These are phyloP conservation scores for Himalopsyche anomala DNA, from an alignment of 2,888 invertebrate species.

Conservation along the genomic window DNA sequence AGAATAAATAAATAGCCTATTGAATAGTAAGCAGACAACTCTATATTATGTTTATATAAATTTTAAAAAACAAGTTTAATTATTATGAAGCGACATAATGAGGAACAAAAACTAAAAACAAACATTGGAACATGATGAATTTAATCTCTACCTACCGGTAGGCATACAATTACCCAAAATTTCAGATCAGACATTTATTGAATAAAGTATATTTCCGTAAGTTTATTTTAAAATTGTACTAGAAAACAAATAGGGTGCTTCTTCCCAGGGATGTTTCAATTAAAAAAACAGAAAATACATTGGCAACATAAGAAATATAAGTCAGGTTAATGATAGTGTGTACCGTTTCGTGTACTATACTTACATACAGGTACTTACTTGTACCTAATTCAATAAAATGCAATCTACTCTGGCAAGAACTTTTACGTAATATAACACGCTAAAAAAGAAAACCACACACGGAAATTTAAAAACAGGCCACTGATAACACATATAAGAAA, in stretches of 20 bases:
- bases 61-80: background rate
- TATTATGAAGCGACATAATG: background rate
- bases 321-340: background rate
- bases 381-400: background rate
- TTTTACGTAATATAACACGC: constrained; percentile 10
- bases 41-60: too few relatives aligned
- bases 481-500: background rate
- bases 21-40: too few relatives aligned
- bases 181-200: background rate
- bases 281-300: background rate
- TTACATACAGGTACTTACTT: constrained; percentile 10
- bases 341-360: constrained; percentile 9
- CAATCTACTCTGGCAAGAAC: background rate
- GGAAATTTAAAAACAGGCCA: too few relatives aligned
- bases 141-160: constrained; percentile 32
- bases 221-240: background rate
- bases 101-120: background rate
- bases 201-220: too few relatives aligned
- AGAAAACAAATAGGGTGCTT: background rate
- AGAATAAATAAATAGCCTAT: too few relatives aligned
- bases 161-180: background rate
- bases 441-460: background rate
- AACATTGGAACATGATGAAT: constrained; percentile 31
- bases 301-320: background rate
- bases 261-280: background rate